Base-by-base conservation (phyloP, 2,888 invertebrate genomes). In the Apamea epomidion region DNA sequence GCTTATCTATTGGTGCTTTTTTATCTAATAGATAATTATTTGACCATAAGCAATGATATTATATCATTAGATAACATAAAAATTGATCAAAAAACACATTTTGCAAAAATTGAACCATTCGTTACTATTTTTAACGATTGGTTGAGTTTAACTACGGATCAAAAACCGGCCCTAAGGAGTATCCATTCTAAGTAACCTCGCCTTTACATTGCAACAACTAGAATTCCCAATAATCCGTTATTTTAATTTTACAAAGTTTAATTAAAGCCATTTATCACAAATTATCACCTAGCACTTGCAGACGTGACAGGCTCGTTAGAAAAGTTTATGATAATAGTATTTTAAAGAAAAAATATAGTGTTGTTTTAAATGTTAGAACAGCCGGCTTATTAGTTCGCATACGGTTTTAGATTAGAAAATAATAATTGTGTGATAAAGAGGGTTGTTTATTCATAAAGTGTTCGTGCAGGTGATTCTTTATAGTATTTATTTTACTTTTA, bases 241-340 rank as follows among this genome's bases (percentile, higher is more conserved):
- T 75, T 82, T 54, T 7, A 74, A 25, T 48, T 45, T 67, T 80
- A 42, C 25, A 65, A 76, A 14, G 29, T 60, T 21, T 21, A 65
- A 76, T 65, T 65, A 77, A 18, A 58, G 48, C 37, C 4, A 48
- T 76, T 58, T 67, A 77, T 48, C 25, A 21, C 16, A 51, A 60
- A 65, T 84, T 67, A 83, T n/a, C 48, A 16, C 25, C 60, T 12
- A 82, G 82, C 21, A n/a, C 29, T 58, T 0, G 1, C 6, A 25
- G 32, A n/a, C 25, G 8, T 78, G 65, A 67, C 78, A 67, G 84
- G 65, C 42, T 83, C 7, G 48, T 83, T 84, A 21, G 32, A 80
- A 67, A 60, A n/a, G 1, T 51, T 83, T 42, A 84, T 32, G 21
- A 7, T 76, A 76, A 58, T 76, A 12, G 18, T 5, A 25, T n/a